Conservation (phyloP, 2,888 invertebrate species). For the Latrodectus hesperus region DNA sequence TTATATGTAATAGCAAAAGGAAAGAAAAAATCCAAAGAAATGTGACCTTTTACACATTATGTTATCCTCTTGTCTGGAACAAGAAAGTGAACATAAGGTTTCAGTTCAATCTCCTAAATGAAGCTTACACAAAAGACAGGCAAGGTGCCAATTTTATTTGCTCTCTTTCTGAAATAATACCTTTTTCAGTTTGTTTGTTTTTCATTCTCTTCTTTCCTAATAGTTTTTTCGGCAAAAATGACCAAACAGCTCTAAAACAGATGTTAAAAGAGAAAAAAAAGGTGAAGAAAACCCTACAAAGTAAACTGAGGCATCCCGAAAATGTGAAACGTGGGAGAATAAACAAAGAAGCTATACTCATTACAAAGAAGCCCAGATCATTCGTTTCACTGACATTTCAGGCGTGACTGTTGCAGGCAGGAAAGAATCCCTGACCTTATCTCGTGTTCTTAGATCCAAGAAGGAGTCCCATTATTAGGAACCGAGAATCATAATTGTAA, state of each 20-base stretch:
- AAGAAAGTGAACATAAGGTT: too few relatives aligned
- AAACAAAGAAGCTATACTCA: not conserved
- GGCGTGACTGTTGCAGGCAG: not conserved
- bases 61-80: too few relatives aligned
- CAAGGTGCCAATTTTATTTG: too few relatives aligned
- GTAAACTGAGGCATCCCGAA: not conserved
- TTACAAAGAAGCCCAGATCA: not conserved
- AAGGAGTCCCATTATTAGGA: not conserved
- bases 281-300: not conserved
- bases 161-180: too few relatives aligned
- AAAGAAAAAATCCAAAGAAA: too few relatives aligned
- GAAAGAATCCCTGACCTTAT: conserved; percentile 2
- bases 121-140: too few relatives aligned
- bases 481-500: not conserved
- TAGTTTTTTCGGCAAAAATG: not conserved
- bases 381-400: not conserved
- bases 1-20: too few relatives aligned
- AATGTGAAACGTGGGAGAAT: not conserved
- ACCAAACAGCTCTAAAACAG: not conserved
- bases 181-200: too few relatives aligned
- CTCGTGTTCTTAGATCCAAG: not conserved
- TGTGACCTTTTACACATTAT: too few relatives aligned
- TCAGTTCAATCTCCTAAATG: too few relatives aligned
- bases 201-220: too few relatives aligned
- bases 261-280: not conserved